A percentile compares a stretch with the other conserved stretches of the same genome.
Evolutionary conservation across 1,140 invertebrate species (phyloP).

Genomic region (Apis dorsata): DNA sequence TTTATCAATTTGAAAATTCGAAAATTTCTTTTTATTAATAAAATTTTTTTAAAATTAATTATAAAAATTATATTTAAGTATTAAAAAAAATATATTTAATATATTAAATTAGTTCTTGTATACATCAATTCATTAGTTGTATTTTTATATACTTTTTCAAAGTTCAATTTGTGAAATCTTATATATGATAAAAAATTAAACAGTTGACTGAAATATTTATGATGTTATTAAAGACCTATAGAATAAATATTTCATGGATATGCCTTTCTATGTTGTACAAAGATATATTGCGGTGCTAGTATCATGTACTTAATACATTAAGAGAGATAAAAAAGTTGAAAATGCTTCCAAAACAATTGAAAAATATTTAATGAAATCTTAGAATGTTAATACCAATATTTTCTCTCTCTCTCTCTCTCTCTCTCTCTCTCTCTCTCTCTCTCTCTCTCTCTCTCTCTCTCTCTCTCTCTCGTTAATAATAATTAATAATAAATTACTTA

Average conservation of each 20-base stretch:
- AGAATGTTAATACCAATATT: slow-evolving; percentile 62
- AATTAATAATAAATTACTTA: slow-evolving; percentile 70
- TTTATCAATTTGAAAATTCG: background rate
- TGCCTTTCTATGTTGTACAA: slow-evolving; percentile 68
- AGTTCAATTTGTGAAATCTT: slow-evolving; percentile 21
- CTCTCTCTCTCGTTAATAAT: slow-evolving; percentile 54
- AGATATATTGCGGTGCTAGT: slow-evolving; percentile 78
- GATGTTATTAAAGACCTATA: slow-evolving; percentile 40
- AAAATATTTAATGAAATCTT: slow-evolving; percentile 59
- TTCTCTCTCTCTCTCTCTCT: background rate
- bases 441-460: too few relatives aligned
- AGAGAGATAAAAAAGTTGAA: slow-evolving; percentile 65
- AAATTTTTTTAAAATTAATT: slow-evolving; percentile 33
- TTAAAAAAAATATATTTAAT: slow-evolving; percentile 48
- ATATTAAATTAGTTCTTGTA: slow-evolving; percentile 21
- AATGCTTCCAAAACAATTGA: slow-evolving; percentile 74
- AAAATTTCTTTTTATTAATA: slow-evolving; percentile 2
- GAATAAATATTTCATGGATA: slow-evolving; percentile 57
- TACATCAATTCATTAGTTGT: background rate
- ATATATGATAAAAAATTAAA: slow-evolving; percentile 16
- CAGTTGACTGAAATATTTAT: slow-evolving; percentile 44
- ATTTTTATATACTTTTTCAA: slow-evolving; percentile 28
- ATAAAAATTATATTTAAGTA: slow-evolving; percentile 31
- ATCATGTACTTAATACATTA: slow-evolving; percentile 75
- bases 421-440: slow-evolving; percentile 22